Evolutionary conservation across 2,888 invertebrate genomes (phyloP).

Genomic region (Camponotus fellah): DNA sequence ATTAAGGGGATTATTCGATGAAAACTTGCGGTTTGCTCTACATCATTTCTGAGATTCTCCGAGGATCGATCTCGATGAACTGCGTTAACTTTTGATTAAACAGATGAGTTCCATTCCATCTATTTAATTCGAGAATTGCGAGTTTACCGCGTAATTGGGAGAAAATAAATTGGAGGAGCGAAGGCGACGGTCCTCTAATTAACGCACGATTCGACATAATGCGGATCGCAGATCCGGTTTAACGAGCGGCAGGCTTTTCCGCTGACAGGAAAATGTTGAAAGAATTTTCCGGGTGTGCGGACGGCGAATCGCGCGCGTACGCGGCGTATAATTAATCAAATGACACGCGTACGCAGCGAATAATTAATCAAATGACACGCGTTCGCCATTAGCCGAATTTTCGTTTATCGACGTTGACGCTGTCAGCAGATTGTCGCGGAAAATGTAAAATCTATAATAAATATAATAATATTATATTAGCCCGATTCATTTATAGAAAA

Average conservation of each 20-base stretch:
- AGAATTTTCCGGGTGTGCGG: slow-evolving; percentile 15
- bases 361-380: slow-evolving; percentile 25
- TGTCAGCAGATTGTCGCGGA: background rate
- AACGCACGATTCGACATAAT: background rate
- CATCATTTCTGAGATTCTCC: background rate
- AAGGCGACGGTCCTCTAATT: slow-evolving; percentile 9
- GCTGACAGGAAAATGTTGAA: slow-evolving; percentile 8
- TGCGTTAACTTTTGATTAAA: background rate
- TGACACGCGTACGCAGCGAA: background rate
- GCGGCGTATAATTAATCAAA: background rate
- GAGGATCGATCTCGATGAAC: background rate
- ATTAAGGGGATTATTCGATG: background rate
- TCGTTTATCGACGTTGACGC: background rate
- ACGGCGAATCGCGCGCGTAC: background rate
- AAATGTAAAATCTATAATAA: background rate
- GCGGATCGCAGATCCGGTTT: slow-evolving; percentile 7
- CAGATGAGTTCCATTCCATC: background rate
- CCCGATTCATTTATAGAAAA: background rate
- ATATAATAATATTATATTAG: background rate
- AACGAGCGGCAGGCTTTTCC: background rate
- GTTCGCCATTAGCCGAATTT: background rate
- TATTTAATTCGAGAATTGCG: background rate
- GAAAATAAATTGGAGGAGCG: background rate
- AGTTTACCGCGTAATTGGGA: background rate
- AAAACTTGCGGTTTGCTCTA: too few species aligned